These are phyloP conservation scores for Lagocephalus sceleratus DNA, from an alignment of 2,797 vertebrate genomes.

Conservation along the genomic window DNA sequence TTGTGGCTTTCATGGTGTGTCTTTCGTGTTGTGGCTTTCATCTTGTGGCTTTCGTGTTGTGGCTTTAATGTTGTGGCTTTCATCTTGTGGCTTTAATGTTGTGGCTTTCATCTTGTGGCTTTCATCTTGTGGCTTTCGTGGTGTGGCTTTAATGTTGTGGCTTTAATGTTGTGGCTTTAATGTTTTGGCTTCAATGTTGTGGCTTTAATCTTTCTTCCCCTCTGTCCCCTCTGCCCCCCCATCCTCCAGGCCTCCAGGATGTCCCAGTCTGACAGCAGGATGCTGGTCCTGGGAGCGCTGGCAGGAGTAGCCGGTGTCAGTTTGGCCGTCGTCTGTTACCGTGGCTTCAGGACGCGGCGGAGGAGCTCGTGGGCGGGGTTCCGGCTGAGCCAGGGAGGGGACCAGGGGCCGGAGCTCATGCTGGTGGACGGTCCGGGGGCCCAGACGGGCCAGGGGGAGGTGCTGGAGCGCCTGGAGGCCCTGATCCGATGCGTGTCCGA, in stretches of 20 bases:
- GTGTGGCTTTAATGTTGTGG: no score
- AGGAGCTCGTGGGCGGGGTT: conserved; percentile 26
- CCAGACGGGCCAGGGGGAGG: conserved; percentile 80
- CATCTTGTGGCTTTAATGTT: no score
- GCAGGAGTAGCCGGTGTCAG: conserved; percentile 87
- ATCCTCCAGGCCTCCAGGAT: conserved; percentile 70
- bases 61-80: no score
- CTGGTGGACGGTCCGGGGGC: conserved; percentile 55
- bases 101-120: no score
- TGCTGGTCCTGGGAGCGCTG: conserved; percentile 83
- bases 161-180: background rate
- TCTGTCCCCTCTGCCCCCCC: no score
- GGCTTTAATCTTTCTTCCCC: no score
- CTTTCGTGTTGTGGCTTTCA: no score
- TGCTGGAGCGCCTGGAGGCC: conserved; percentile 85
- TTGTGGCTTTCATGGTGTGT: no score
- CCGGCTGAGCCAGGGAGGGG: conserved; percentile 32
- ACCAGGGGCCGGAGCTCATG: conserved; percentile 31
- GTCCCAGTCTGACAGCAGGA: conserved; percentile 81
- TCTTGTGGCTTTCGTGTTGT: no score
- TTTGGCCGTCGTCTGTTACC: conserved; percentile 81
- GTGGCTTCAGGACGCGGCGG: conserved; percentile 39
- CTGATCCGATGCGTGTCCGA: conserved; percentile 86
- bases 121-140: no score
- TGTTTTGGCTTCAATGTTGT: background rate